These are phyloP conservation scores for Pristionchus mayeri DNA, from an alignment of 2,888 invertebrate species.

Conservation along the genomic window DNA sequence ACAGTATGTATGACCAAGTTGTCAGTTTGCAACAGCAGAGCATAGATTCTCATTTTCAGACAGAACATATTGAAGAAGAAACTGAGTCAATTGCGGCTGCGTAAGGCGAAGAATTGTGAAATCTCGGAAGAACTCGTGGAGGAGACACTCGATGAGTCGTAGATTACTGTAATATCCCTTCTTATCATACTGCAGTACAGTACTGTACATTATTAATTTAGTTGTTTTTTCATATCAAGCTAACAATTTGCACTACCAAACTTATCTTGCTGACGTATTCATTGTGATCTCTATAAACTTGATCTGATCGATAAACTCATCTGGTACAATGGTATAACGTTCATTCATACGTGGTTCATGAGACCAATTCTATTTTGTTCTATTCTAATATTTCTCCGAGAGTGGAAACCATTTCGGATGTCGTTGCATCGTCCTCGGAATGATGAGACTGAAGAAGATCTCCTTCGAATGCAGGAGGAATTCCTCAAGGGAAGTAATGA, in stretches of 20 bases:
- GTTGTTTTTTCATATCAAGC: background rate
- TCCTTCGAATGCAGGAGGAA: constrained; percentile 57
- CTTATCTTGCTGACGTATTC: background rate
- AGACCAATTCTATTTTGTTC: background rate
- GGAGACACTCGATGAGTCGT: background rate
- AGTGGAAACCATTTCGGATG: background rate
- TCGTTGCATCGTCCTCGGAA: constrained; percentile 54
- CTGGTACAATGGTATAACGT: background rate
- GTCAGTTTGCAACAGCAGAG: too few species aligned
- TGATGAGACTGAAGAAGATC: constrained; percentile 62
- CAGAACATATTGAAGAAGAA: background rate
- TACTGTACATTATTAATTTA: too few species aligned
- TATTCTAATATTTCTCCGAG: background rate
- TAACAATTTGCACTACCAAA: background rate
- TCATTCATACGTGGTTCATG: background rate
- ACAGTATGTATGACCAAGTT: too few species aligned
- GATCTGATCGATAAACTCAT: constrained; percentile 22
- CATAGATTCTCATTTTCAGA: background rate
- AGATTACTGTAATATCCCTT: background rate
- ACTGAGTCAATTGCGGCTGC: background rate
- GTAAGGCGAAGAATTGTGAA: background rate
- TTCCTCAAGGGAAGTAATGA: constrained; percentile 47
- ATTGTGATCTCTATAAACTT: background rate
- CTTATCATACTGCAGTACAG: too few species aligned
- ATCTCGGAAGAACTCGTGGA: background rate